Base-by-base conservation (phyloP, 2,888 invertebrate species). In the Trichopria drosophilae region DNA sequence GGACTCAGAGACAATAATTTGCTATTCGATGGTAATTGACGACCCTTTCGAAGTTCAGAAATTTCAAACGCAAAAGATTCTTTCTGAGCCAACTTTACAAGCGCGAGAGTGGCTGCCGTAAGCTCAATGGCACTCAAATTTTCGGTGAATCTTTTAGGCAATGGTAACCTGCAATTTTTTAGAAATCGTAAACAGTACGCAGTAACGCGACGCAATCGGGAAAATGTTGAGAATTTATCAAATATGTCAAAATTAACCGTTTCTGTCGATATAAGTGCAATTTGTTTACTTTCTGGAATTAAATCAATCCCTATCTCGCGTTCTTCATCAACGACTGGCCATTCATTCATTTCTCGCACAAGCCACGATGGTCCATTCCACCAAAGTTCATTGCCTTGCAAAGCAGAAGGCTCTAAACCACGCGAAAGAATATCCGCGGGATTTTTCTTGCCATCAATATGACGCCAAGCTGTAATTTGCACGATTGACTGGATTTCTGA, bases 121-220 rank as follows among this genome's bases (percentile, higher is more conserved):
- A n/a, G n/a, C n/a, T n/a, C n/a, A n/a, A n/a, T n/a, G n/a, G n/a
- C n/a, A n/a, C n/a, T n/a, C 15, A 34, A 5, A 18, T 16, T 16
- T 34, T 34, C n/a, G n/a, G n/a, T n/a, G n/a, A n/a, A n/a, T n/a
- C n/a, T n/a, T n/a, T n/a, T n/a, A n/a, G n/a, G n/a, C n/a, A n/a
- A n/a, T n/a, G n/a, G n/a, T n/a, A n/a, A n/a, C n/a, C n/a, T n/a
- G n/a, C n/a, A n/a, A 35, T 44, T 23, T 13, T 35, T 15, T 16
- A 9, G 19, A 16, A 44, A 45, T 12, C 36, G n/a, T 15, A 18
- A 13, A 15, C 45, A 45, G 36, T 36, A 36, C 18, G 45, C 36
- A 6, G 20, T 20, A 3, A 37, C 45, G 3, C 36, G 16, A 4
- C 3, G 34, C 19, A 34, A 6, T 34, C 12, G 18, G 10, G 34